phyloP scores from a whole-genome alignment of 2,888 invertebrate genomes.

The Ophioninae sp. region DNA sequence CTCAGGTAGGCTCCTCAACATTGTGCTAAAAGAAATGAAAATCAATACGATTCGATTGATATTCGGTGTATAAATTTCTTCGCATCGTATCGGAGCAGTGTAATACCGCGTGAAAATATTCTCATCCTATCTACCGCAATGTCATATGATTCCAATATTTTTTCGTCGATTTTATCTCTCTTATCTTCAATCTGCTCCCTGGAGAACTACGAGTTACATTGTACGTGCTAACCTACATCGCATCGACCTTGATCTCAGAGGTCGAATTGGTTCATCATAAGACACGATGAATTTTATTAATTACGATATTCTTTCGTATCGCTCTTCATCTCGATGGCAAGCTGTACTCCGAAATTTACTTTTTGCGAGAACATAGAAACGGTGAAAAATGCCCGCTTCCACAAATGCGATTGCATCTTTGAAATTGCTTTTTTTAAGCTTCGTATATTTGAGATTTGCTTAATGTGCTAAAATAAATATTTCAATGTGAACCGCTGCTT shows the following conservation, averaged over 20 bases:
- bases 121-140: background rate
- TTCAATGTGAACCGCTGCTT: background rate
- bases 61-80: slow-evolving; percentile 21
- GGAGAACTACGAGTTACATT: slow-evolving; percentile 37
- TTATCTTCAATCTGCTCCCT: slow-evolving; percentile 23
- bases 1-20: slow-evolving; percentile 84
- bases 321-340: slow-evolving; percentile 18
- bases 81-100: slow-evolving; percentile 32
- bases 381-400: too few relatives aligned
- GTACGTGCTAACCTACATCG: slow-evolving; percentile 49
- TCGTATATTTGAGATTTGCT: background rate
- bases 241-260: slow-evolving; percentile 62
- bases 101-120: slow-evolving; percentile 43
- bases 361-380: background rate
- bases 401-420: background rate
- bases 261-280: slow-evolving; percentile 50
- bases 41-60: background rate
- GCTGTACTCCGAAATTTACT: background rate
- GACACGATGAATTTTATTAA: background rate
- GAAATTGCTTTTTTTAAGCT: background rate
- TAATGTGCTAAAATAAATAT: slow-evolving; percentile 1
- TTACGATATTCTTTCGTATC: background rate
- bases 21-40: slow-evolving; percentile 16
- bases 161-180: background rate
- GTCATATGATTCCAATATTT: slow-evolving; percentile 10